Conservation (phyloP, 1,140 invertebrate species). For the Sipha flava region DNA sequence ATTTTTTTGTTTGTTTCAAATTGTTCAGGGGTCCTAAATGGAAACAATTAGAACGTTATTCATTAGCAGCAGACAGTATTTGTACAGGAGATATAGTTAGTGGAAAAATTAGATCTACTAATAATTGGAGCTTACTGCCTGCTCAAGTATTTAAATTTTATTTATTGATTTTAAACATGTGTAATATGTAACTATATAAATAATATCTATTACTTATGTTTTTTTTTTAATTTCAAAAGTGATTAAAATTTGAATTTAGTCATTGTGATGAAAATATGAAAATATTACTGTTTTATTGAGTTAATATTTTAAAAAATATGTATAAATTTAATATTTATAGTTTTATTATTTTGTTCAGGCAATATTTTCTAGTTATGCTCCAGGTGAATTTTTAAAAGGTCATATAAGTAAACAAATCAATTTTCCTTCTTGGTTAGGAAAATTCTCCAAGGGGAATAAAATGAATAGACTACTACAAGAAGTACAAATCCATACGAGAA, state of each 20-base stretch:
- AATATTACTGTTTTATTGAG: no score
- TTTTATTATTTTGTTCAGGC: conserved; percentile 50
- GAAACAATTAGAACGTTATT: conserved; percentile 59
- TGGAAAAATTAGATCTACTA: conserved; percentile 62
- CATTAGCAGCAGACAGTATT: conserved; percentile 73
- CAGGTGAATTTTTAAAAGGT: conserved; percentile 76
- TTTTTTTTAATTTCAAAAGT: background rate
- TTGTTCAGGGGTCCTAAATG: conserved; percentile 47
- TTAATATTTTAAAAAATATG: no score
- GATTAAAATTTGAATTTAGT: no score
- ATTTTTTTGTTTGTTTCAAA: conserved; percentile 17
- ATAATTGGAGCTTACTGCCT: conserved; percentile 85
- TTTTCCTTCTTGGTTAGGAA: conserved; percentile 93
- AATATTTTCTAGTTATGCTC: conserved; percentile 82
- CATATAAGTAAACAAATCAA: conserved; percentile 65
- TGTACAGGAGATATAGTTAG: conserved; percentile 80
- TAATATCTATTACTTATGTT: conserved; percentile 25
- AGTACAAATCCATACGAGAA: conserved; percentile 68
- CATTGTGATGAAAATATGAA: no score
- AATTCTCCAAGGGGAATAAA: conserved; percentile 79
- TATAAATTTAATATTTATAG: background rate
- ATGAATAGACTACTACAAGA: conserved; percentile 73
- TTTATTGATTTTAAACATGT: background rate
- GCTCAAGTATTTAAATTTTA: conserved; percentile 53
- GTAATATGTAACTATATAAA: background rate